Evolutionary conservation across 92 coral and sea anemone species (phyloP).

Genomic region (Umimayanthus chanpuru): DNA sequence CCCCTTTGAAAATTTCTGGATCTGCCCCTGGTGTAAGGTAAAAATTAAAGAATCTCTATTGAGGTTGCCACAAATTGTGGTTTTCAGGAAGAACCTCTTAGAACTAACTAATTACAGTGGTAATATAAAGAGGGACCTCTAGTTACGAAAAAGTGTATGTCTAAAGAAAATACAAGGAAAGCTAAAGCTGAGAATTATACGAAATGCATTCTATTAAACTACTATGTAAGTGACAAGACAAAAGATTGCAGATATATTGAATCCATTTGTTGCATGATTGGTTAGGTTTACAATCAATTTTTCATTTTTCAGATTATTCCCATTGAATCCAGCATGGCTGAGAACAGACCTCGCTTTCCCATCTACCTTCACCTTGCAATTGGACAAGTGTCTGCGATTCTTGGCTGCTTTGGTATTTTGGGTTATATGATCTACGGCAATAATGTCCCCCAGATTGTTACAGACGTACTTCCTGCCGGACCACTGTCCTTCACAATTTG

Average conservation of each 20-base stretch:
- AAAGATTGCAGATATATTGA: neutral
- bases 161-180: too few species aligned
- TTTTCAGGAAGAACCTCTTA: too few species aligned
- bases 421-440: slow-evolving; percentile 86
- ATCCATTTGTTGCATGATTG: neutral
- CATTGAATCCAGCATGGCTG: slow-evolving; percentile 95
- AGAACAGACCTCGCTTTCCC: slow-evolving; percentile 79
- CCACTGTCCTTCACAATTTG: slow-evolving; percentile 69
- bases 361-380: slow-evolving; percentile 85
- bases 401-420: slow-evolving; percentile 84
- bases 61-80: too few species aligned
- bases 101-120: too few species aligned
- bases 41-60: too few species aligned
- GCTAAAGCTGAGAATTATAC: too few species aligned
- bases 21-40: too few species aligned
- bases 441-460: slow-evolving; percentile 77
- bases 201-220: too few species aligned
- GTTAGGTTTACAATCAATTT: neutral
- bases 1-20: too few species aligned
- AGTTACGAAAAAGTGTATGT: too few species aligned
- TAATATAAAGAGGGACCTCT: too few species aligned
- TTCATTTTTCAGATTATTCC: slow-evolving; percentile 73
- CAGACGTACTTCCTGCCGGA: slow-evolving; percentile 79
- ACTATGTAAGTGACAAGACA: too few species aligned
- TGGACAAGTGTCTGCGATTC: slow-evolving; percentile 68